Conservation (phyloP, 2,113 vertebrate genomes). For the Grammomys surdaster region DNA sequence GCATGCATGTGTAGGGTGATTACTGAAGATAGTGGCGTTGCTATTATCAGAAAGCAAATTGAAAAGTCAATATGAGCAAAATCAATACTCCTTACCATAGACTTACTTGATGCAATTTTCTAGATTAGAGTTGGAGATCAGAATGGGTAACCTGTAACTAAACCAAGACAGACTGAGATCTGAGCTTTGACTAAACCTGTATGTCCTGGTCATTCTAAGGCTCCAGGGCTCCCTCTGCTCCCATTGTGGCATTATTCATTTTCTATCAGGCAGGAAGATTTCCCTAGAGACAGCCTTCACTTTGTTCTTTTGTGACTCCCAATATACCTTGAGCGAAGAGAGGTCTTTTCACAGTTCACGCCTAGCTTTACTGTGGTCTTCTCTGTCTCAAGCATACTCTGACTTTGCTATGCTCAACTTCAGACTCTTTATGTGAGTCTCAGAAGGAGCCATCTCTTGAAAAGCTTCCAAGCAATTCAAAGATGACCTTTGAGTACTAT, state of each 20-base stretch:
- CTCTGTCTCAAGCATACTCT: background rate
- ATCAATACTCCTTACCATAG: background rate
- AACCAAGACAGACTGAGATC: background rate
- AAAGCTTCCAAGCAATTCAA: background rate
- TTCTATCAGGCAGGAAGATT: background rate
- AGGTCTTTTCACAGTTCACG: background rate
- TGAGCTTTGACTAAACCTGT: background rate
- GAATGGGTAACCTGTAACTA: background rate
- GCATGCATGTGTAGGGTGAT: constrained; percentile 14
- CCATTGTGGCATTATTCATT: background rate
- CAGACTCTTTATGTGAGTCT: background rate
- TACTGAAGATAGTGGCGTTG: background rate
- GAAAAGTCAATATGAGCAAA: background rate
- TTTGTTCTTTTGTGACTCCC: background rate
- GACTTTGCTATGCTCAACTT: background rate
- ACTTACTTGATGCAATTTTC: constrained; percentile 12
- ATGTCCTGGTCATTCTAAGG: background rate
- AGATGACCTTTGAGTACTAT: background rate
- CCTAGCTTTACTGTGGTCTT: background rate
- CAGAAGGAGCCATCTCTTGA: background rate
- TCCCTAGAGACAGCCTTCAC: background rate
- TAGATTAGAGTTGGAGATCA: background rate
- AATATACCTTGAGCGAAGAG: background rate
- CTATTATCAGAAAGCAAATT: constrained; percentile 24
- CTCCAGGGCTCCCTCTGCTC: background rate